Conservation (phyloP, 2,113 vertebrate genomes). For the Hyperoodon ampullatus region DNA sequence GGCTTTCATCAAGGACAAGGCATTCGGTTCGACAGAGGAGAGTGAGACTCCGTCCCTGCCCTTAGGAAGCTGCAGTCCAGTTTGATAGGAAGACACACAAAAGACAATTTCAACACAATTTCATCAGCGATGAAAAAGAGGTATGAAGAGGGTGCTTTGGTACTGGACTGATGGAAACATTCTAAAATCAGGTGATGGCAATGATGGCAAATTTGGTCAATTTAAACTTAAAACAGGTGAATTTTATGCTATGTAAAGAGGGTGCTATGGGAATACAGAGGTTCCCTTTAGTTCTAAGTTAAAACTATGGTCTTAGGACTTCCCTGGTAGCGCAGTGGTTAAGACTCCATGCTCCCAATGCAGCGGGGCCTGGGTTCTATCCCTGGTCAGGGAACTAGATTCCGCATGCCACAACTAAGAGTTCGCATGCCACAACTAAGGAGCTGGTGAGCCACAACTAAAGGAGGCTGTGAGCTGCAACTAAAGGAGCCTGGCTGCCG, state of each 20-base stretch:
- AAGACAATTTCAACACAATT: neutral
- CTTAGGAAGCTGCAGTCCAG: neutral
- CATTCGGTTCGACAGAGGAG: neutral
- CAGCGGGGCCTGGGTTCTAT: too few relatives aligned
- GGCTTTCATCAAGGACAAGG: neutral
- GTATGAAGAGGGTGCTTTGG: neutral
- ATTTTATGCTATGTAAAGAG: neutral
- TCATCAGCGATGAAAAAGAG: neutral
- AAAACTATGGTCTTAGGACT: neutral
- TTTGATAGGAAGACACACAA: neutral
- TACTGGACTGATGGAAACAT: neutral
- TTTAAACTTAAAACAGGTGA: neutral
- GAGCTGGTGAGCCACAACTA: too few relatives aligned
- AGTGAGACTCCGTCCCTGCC: neutral
- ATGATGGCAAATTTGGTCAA: neutral
- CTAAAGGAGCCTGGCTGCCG: too few relatives aligned
- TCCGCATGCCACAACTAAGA: too few relatives aligned
- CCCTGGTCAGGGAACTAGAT: too few relatives aligned
- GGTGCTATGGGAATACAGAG: neutral
- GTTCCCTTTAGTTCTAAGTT: neutral
- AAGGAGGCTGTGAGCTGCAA: too few relatives aligned
- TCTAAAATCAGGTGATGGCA: neutral
- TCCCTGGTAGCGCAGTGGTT: too few relatives aligned
- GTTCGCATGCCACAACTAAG: too few relatives aligned
- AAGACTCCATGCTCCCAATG: too few relatives aligned